phyloP scores from a whole-genome alignment of 2,113 vertebrate species.

The Caracal caracal region DNA sequence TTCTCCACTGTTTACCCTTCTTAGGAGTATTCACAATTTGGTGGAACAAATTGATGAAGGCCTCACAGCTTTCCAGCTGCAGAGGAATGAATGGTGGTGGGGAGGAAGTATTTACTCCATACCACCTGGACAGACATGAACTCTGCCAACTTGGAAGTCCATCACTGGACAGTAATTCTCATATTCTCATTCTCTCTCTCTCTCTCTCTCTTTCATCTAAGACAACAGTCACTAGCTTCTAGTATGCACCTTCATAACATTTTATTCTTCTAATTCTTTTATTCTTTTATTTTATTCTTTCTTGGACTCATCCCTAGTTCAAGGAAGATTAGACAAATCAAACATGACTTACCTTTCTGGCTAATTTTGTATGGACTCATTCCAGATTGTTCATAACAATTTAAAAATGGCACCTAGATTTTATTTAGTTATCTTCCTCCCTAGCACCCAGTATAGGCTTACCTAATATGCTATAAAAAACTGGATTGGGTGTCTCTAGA shows the following conservation, averaged over 20 bases:
- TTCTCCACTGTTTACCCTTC: neutral
- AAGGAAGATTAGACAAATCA: constrained; percentile 1
- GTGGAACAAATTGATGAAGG: neutral
- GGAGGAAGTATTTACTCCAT: neutral
- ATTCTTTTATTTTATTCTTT: neutral
- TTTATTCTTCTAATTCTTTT: constrained; percentile 13
- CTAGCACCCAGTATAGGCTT: neutral
- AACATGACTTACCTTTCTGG: neutral
- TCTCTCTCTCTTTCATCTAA: neutral
- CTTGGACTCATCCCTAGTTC: neutral
- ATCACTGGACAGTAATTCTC: neutral
- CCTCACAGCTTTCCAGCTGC: neutral
- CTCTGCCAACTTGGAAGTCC: neutral
- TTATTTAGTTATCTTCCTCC: neutral
- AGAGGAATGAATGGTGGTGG: neutral
- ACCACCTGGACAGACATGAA: neutral
- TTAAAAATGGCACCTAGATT: neutral
- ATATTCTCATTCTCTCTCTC: neutral
- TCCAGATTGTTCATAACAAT: neutral
- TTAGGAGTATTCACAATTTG: neutral
- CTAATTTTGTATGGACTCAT: neutral
- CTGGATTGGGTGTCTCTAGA: neutral
- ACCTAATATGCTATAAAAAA: neutral
- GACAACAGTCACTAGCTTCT: neutral
- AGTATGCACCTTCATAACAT: neutral